Evolutionary conservation across 2,888 invertebrate species (phyloP).

Genomic region (Cataglyphis cursor): DNA sequence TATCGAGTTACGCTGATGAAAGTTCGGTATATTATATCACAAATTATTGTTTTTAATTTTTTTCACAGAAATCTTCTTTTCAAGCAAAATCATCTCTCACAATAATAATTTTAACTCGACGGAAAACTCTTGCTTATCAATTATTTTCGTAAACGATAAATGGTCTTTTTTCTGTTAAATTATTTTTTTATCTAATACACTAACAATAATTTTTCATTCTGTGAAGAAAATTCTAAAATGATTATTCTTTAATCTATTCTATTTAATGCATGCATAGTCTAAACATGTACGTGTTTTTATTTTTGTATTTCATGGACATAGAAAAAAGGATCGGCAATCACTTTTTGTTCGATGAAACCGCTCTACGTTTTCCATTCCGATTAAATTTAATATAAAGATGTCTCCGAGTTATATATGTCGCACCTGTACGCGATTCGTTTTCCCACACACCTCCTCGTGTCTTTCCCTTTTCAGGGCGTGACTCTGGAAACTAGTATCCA

Average conservation of each 20-base stretch:
- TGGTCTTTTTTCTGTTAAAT: neutral
- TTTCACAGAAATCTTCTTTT: neutral
- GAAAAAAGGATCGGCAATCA: neutral
- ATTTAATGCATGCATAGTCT: neutral
- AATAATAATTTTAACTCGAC: neutral
- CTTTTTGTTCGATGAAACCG: slow-evolving; percentile 39
- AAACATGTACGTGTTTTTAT: neutral
- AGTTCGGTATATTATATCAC: neutral
- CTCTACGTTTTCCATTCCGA: slow-evolving; percentile 76
- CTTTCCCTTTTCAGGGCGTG: slow-evolving; percentile 81
- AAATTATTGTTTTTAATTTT: neutral
- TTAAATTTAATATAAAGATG: slow-evolving; percentile 84
- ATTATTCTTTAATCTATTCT: neutral
- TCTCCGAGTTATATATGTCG: slow-evolving; percentile 67
- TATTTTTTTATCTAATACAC: neutral
- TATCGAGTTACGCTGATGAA: slow-evolving; percentile 22
- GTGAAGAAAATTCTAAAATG: neutral
- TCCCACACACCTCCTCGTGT: slow-evolving; percentile 79
- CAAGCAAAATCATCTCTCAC: neutral
- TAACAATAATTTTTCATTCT: neutral
- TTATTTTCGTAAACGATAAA: neutral
- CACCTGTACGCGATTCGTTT: slow-evolving; percentile 83
- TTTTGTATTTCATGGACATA: neutral
- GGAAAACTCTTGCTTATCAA: neutral
- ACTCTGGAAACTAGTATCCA: slow-evolving; percentile 84